phyloP scores from a whole-genome alignment of 2,888 invertebrate species.

The Galerucella pusilla region DNA sequence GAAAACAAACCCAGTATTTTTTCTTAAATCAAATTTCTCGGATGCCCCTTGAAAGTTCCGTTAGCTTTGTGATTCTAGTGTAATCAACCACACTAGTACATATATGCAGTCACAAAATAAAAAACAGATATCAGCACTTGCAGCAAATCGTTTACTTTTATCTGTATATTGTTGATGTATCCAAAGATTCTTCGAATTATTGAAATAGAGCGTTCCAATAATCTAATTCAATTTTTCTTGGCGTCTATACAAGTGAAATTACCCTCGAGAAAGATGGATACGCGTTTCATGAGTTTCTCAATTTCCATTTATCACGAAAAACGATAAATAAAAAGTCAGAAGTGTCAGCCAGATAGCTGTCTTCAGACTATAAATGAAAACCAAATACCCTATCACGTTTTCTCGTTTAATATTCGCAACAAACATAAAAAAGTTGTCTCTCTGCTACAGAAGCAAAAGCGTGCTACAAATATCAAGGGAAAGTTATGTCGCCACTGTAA shows the following conservation, averaged over 20 bases:
- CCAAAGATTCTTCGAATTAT: not conserved
- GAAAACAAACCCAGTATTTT: too few species aligned
- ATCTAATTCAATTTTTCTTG: not conserved
- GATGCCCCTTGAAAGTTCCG: too few species aligned
- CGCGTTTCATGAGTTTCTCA: conserved; percentile 24
- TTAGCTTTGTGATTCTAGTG: too few species aligned
- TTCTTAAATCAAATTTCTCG: too few species aligned
- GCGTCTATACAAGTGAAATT: conserved; percentile 1
- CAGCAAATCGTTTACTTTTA: too few species aligned
- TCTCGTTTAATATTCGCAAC: conserved; percentile 36
- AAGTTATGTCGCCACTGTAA: conserved; percentile 38
- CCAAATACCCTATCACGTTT: conserved; percentile 36
- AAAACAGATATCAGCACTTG: too few species aligned
- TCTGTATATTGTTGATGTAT: too few species aligned
- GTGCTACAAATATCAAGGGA: conserved; percentile 37
- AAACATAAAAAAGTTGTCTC: conserved; percentile 36
- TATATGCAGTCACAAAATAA: too few species aligned
- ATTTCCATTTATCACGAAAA: conserved; percentile 27
- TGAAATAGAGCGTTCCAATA: not conserved
- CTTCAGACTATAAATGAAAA: conserved; percentile 37
- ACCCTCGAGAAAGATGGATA: conserved; percentile 3
- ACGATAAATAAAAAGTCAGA: conserved; percentile 33
- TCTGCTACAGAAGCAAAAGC: conserved; percentile 26
- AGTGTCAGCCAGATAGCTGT: conserved; percentile 35
- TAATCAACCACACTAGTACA: too few species aligned